Evolutionary conservation across 2,888 invertebrate species (phyloP).

Genomic region (Cephus spinipes): DNA sequence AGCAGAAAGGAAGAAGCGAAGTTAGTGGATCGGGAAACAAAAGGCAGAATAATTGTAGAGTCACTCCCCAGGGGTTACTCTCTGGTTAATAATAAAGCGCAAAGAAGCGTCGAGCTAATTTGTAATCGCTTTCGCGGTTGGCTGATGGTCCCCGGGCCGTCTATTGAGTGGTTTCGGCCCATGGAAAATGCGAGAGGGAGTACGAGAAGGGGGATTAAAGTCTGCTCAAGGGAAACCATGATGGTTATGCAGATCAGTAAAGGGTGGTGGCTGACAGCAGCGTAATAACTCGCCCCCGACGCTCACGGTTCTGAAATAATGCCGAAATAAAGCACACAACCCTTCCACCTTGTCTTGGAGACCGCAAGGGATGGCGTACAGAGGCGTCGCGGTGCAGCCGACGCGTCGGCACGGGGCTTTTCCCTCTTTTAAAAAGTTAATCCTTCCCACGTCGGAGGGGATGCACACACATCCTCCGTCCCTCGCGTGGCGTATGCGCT

Average conservation of each 20-base stretch:
- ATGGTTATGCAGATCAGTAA: constrained; percentile 58
- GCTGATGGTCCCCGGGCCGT: constrained; percentile 42
- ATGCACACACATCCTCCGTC: constrained; percentile 12
- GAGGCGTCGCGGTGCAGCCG: neutral
- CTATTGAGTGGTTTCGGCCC: constrained; percentile 46
- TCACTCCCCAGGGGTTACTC: constrained; percentile 28
- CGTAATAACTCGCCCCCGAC: constrained; percentile 44
- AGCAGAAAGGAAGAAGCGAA: constrained; percentile 16
- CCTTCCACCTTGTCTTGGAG: constrained; percentile 32
- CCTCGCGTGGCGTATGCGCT: constrained; percentile 19
- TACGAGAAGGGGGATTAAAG: constrained; percentile 21
- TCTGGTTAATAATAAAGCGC: constrained; percentile 55
- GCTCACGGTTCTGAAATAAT: constrained; percentile 39
- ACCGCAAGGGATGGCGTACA: constrained; percentile 6
- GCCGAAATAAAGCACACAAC: constrained; percentile 50
- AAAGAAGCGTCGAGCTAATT: constrained; percentile 60
- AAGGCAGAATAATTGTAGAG: constrained; percentile 57
- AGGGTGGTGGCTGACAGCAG: constrained; percentile 52
- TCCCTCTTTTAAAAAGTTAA: constrained; percentile 2
- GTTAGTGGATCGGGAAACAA: constrained; percentile 54
- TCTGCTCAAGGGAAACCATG: constrained; percentile 39
- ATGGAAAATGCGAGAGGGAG: constrained; percentile 37
- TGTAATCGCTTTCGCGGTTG: constrained; percentile 59
- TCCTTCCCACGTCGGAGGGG: neutral
- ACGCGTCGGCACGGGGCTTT: neutral